These are phyloP conservation scores for Oryctolagus cuniculus DNA, from an alignment of 2,113 vertebrate genomes.

Conservation along the genomic window mOryCun1.1 NC_091435.1:121358501-121359000, in stretches of 20 bases:
- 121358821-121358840: slow-evolving; percentile 50
- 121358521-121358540: not conserved
- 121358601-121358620: slow-evolving; percentile 34
- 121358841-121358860: slow-evolving; percentile 13
- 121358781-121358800: slow-evolving; percentile 53
- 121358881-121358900: not conserved
- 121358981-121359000: not conserved
- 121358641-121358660: slow-evolving; percentile 48
- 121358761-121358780: slow-evolving; percentile 1
- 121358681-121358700: slow-evolving; percentile 11
- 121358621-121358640: slow-evolving; percentile 66
- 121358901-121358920: slow-evolving; percentile 14
- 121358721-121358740: slow-evolving; percentile 19
- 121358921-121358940: slow-evolving; percentile 27
- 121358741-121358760: not conserved
- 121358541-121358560: slow-evolving; percentile 13
- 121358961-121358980: not conserved
- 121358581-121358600: slow-evolving; percentile 71
- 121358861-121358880: slow-evolving; percentile 45
- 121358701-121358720: slow-evolving; percentile 28
- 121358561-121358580: slow-evolving; percentile 60
- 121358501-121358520: not conserved
- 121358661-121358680: not conserved
- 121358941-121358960: not conserved
- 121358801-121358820: slow-evolving; percentile 60